Percentiles rank a stretch among this genome's conserved stretches.
Conservation (phyloP, 2,888 invertebrate species). For the Esperia sulphurella region DNA sequence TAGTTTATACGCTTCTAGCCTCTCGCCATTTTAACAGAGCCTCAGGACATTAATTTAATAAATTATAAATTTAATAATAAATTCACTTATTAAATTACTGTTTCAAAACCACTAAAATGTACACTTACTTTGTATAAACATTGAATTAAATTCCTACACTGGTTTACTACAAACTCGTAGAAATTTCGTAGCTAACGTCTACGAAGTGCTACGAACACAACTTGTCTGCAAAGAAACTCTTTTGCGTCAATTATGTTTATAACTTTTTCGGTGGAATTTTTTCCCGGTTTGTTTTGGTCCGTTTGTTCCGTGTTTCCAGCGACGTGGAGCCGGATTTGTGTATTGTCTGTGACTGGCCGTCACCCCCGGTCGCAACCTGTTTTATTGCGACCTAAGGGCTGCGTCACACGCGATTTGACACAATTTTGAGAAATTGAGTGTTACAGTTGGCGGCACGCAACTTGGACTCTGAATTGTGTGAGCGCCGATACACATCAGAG, state of each 20-base stretch:
- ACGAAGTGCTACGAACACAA: slow-evolving; percentile 7
- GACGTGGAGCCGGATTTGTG: slow-evolving; percentile 38
- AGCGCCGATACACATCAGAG: too few species aligned
- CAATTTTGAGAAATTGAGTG: neutral
- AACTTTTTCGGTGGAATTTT: neutral
- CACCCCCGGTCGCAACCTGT: slow-evolving; percentile 34
- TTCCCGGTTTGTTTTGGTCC: neutral
- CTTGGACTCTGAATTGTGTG: too few species aligned
- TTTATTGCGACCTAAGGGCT: slow-evolving; percentile 52
- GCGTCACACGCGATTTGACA: slow-evolving; percentile 36
- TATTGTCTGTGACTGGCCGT: slow-evolving; percentile 48
- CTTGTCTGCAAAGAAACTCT: neutral
- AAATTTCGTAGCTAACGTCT: slow-evolving; percentile 6
- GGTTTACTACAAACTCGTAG: slow-evolving; percentile 2
- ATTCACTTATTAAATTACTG: too few species aligned
- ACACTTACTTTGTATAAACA: too few species aligned
- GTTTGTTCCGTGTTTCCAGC: slow-evolving; percentile 10
- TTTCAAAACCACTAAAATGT: too few species aligned
- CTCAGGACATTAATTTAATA: too few species aligned
- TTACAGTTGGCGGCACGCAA: too few species aligned
- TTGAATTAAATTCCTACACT: too few species aligned
- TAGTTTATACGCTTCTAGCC: too few species aligned
- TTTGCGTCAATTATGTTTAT: too few species aligned
- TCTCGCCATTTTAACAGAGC: too few species aligned
- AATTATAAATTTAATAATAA: too few species aligned